Percentiles rank a stretch among this genome's conserved stretches.
Conservation (phyloP, 2,113 vertebrate genomes). For the Hyperopisus bebe region DNA sequence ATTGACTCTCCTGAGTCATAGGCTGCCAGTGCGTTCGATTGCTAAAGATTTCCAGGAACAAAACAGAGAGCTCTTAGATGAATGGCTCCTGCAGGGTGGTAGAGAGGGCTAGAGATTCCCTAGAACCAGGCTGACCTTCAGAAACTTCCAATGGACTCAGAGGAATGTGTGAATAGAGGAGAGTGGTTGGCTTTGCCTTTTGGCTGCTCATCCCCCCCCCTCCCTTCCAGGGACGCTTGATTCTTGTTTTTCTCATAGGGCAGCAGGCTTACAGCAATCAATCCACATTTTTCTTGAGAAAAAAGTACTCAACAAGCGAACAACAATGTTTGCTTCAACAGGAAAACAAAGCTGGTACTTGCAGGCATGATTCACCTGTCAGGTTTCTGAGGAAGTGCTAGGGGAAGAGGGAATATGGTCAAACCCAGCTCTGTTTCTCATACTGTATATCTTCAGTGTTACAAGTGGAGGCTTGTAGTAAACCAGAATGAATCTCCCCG, state of each 20-base stretch:
- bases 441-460: not conserved
- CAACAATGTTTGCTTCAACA: not conserved
- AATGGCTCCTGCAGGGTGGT: conserved; percentile 13
- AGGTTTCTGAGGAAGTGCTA: not conserved
- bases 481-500: not conserved
- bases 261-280: conserved; percentile 32
- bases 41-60: conserved; percentile 40
- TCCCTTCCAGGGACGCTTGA: conserved; percentile 29
- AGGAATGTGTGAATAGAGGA: conserved; percentile 12
- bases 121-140: conserved; percentile 51
- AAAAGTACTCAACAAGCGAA: conserved; percentile 17
- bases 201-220: not conserved
- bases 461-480: not conserved
- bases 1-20: not conserved
- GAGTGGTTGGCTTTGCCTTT: not conserved
- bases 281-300: conserved; percentile 26
- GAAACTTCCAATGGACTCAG: conserved; percentile 31
- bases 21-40: conserved; percentile 19
- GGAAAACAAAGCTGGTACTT: not conserved
- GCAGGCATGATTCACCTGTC: not conserved
- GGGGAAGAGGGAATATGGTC: not conserved
- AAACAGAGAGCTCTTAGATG: conserved; percentile 20
- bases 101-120: conserved; percentile 21
- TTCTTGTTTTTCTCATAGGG: conserved; percentile 24
- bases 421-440: not conserved